Conservation (phyloP, 2,888 invertebrate species). For the Lasioglossum lativentre region DNA sequence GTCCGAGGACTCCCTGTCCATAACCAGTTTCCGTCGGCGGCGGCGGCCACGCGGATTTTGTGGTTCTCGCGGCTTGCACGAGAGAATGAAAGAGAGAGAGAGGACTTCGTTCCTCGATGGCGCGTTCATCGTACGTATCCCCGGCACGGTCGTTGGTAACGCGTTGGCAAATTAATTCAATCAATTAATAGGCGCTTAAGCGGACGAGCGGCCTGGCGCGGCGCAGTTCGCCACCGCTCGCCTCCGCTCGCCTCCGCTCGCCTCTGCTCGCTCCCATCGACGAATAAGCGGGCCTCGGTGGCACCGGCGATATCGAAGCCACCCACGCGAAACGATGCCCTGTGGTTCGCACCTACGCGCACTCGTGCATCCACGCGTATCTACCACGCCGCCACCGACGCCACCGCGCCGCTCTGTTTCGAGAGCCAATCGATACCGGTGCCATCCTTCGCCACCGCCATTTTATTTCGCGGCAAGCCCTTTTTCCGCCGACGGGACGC, state of each 20-base stretch:
- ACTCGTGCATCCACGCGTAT: conserved; percentile 37
- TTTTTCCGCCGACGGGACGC: conserved; percentile 55
- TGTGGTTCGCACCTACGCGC: conserved; percentile 67
- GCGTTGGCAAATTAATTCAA: conserved; percentile 77
- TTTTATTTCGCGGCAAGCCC: conserved; percentile 78
- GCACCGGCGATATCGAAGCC: conserved; percentile 53
- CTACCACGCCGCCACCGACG: conserved; percentile 28
- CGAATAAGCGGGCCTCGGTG: conserved; percentile 45
- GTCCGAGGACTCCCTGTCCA: background rate
- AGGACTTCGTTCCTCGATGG: background rate
- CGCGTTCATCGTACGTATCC: conserved; percentile 26
- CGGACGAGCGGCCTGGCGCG: conserved; percentile 51
- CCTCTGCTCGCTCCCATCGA: conserved; percentile 16
- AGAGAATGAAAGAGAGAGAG: background rate
- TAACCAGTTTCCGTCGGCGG: background rate
- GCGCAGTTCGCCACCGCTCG: conserved; percentile 7
- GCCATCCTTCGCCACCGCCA: conserved; percentile 77
- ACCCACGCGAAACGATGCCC: conserved; percentile 63
- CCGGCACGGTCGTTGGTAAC: conserved; percentile 53
- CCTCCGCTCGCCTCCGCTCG: background rate
- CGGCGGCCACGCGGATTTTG: background rate
- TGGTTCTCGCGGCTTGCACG: background rate
- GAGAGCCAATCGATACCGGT: conserved; percentile 79
- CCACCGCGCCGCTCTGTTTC: conserved; percentile 46
- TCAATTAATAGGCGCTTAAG: conserved; percentile 79